Percentiles rank a stretch among this genome's conserved stretches.
Evolutionary conservation across 2,888 invertebrate species (phyloP).

Genomic region (Lasioglossum figueresi): DNA sequence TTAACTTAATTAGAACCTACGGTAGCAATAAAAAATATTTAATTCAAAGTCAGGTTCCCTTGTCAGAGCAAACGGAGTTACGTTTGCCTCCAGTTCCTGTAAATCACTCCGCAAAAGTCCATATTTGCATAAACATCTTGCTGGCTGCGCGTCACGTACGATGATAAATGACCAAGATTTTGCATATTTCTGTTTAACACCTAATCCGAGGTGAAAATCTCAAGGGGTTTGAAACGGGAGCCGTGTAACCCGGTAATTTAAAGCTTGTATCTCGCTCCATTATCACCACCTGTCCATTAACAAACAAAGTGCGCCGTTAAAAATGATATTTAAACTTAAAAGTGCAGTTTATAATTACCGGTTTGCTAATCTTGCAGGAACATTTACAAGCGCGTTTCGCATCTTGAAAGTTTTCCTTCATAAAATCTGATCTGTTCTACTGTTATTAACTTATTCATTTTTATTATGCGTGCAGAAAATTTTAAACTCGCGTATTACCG

Average conservation of each 20-base stretch:
- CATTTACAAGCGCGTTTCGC: background rate
- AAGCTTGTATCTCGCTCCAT: background rate
- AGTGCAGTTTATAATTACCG: background rate
- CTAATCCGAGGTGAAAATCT: constrained; percentile 5
- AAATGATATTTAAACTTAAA: background rate
- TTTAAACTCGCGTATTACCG: background rate
- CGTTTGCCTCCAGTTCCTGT: background rate
- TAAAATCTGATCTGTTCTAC: background rate
- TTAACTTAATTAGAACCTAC: background rate
- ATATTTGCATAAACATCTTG: constrained; percentile 13
- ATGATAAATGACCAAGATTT: constrained; percentile 3
- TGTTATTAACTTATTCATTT: background rate
- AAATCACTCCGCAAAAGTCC: background rate
- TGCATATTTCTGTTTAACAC: constrained; percentile 4
- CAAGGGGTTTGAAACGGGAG: background rate
- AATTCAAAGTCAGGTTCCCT: background rate
- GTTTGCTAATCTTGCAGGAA: background rate
- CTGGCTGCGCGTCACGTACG: background rate
- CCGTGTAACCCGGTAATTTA: constrained; percentile 1
- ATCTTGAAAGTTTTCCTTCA: background rate
- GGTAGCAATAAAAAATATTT: background rate
- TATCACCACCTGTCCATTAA: background rate
- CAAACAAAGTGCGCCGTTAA: background rate
- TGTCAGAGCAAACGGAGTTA: background rate
- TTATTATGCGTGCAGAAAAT: background rate